A percentile compares a stretch with the other conserved stretches of the same genome.
Conservation (phyloP, 2,888 invertebrate genomes). For the Protula sp. region DNA sequence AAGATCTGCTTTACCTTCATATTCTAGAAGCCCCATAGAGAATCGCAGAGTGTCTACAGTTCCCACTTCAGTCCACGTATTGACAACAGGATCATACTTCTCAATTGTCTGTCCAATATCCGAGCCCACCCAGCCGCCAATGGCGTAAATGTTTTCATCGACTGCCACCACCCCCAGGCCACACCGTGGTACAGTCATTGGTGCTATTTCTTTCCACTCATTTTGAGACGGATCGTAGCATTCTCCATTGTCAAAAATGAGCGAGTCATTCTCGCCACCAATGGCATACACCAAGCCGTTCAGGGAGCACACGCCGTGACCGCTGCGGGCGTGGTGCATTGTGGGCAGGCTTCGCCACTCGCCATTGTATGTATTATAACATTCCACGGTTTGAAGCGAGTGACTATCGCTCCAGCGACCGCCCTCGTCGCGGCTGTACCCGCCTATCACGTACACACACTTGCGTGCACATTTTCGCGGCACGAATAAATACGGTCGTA, state of each 20-base stretch:
- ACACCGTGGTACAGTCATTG: constrained; percentile 60
- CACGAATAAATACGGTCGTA: constrained; percentile 50
- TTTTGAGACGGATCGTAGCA: constrained; percentile 41
- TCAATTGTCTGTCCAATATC: constrained; percentile 86
- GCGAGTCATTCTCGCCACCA: constrained; percentile 79
- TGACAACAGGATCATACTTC: constrained; percentile 72
- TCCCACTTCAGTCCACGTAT: constrained; percentile 73
- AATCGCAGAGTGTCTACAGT: constrained; percentile 79
- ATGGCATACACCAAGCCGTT: constrained; percentile 84
- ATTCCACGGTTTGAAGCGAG: constrained; percentile 76
- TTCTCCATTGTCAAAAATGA: constrained; percentile 62
- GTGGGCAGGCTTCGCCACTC: constrained; percentile 54
- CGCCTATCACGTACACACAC: constrained; percentile 81
- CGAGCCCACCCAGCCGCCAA: constrained; percentile 90
- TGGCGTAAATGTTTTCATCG: constrained; percentile 76
- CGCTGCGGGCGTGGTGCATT: constrained; percentile 77
- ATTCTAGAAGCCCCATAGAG: constrained; percentile 84
- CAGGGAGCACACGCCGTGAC: constrained; percentile 79
- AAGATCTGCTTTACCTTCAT: too few species aligned
- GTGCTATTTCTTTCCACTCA: constrained; percentile 60
- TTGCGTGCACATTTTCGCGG: constrained; percentile 82
- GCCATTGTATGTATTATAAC: constrained; percentile 58
- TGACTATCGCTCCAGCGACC: constrained; percentile 65
- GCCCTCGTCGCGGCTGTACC: constrained; percentile 78
- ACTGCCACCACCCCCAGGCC: constrained; percentile 83